phyloP scores from a whole-genome alignment of 2,113 vertebrate genomes.

The Oreochromis aureus region DNA sequence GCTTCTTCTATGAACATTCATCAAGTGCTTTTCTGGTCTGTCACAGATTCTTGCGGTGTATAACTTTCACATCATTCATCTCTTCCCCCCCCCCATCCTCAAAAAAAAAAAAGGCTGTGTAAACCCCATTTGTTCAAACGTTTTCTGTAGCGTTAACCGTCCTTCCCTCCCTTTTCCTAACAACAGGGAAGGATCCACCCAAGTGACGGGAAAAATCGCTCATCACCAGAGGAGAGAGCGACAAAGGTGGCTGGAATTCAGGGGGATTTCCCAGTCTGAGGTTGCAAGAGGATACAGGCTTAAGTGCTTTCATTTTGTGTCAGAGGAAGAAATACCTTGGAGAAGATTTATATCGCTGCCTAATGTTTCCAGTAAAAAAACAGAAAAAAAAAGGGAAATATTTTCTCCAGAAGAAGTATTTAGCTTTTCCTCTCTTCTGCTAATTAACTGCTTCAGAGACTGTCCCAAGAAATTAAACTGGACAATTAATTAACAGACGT shows the following conservation, averaged over 20 bases:
- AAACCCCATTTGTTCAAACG: not conserved
- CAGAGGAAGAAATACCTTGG: constrained; percentile 23
- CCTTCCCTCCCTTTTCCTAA: not conserved
- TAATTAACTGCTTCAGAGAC: constrained; percentile 41
- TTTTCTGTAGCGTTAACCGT: not conserved
- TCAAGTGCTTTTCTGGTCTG: constrained; percentile 41
- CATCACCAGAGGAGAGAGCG: constrained; percentile 3
- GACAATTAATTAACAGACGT: constrained; percentile 34
- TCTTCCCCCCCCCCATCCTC: not conserved
- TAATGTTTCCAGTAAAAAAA: constrained; percentile 20
- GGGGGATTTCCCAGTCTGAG: constrained; percentile 53
- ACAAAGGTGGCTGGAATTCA: constrained; percentile 48
- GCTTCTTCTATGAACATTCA: constrained; percentile 37
- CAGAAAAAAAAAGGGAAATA: not conserved
- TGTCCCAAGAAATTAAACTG: constrained; percentile 18
- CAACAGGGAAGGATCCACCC: constrained; percentile 8
- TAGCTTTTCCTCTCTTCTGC: not conserved
- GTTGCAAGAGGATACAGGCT: constrained; percentile 51
- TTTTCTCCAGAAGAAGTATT: not conserved
- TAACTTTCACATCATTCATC: constrained; percentile 12
- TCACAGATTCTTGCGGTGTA: not conserved
- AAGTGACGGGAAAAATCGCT: constrained; percentile 22
- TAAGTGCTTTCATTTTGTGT: constrained; percentile 26
- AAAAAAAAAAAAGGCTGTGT: not conserved
- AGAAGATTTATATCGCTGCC: constrained; percentile 30